Conservation (phyloP, 1,140 invertebrate genomes). For the Oppia nitens region DNA sequence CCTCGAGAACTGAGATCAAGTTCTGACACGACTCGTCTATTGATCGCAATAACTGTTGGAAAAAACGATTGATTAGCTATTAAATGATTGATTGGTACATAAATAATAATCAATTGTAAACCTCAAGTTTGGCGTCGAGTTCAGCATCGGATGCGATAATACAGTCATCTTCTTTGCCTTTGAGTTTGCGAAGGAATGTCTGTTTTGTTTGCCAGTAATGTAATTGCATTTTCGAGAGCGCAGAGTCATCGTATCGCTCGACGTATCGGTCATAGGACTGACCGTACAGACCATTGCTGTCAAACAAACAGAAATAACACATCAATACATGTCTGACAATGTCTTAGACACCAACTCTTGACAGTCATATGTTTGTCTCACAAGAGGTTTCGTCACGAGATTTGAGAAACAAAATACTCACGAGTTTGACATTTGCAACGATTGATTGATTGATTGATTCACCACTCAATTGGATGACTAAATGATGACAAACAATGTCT, state of each 20-base stretch:
- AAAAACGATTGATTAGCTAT: background rate
- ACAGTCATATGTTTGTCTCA: no score
- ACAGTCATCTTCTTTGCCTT: conserved; percentile 94
- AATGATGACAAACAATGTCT: no score
- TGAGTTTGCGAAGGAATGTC: conserved; percentile 76
- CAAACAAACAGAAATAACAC: no score
- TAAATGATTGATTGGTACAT: background rate
- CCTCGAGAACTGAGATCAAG: conserved; percentile 74
- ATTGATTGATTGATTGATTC: no score
- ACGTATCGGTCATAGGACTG: conserved; percentile 28
- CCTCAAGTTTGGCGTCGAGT: conserved; percentile 87
- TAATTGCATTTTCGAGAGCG: conserved; percentile 69
- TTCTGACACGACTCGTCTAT: conserved; percentile 78
- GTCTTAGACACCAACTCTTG: no score
- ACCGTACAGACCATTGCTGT: conserved; percentile 20
- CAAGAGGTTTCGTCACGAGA: no score
- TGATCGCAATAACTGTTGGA: conserved; percentile 59
- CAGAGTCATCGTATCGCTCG: conserved; percentile 35
- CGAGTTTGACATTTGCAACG: no score
- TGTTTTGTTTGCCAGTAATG: conserved; percentile 98
- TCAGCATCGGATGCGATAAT: conserved; percentile 88
- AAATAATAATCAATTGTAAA: conserved; percentile 18
- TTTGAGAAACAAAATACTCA: no score
- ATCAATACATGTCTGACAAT: no score
- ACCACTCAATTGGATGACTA: no score